Percentiles rank a stretch among this genome's conserved stretches.
phyloP scores from a whole-genome alignment of 2,113 vertebrate genomes.

The Nothocercus nigrocapillus region DNA sequence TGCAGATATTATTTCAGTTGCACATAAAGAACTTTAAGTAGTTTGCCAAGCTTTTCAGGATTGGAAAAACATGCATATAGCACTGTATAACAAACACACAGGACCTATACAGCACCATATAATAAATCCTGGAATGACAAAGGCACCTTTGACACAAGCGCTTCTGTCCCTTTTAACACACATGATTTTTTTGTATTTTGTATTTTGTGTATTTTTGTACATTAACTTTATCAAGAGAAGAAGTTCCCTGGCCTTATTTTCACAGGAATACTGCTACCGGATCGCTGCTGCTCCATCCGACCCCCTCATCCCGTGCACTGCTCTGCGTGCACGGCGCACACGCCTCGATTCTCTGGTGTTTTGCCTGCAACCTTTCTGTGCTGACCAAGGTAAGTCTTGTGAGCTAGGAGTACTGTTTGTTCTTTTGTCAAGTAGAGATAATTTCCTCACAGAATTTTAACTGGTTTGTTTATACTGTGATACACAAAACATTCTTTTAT shows the following conservation, averaged over 20 bases:
- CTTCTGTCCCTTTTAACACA: background rate
- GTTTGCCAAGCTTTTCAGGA: background rate
- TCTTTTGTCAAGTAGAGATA: background rate
- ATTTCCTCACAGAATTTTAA: background rate
- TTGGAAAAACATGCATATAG: background rate
- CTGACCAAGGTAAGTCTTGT: background rate
- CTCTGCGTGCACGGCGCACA: background rate
- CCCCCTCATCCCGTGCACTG: too few relatives aligned
- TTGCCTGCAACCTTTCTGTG: background rate
- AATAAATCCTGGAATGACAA: background rate
- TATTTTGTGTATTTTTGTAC: background rate
- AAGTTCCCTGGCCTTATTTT: background rate
- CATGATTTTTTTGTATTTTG: background rate
- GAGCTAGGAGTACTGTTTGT: background rate
- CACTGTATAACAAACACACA: background rate
- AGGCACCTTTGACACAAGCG: background rate
- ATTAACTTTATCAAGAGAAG: background rate
- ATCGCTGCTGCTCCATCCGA: background rate
- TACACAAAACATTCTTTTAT: background rate
- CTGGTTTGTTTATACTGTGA: background rate
- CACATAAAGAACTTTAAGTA: background rate
- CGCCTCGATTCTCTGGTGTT: background rate
- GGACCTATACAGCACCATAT: background rate
- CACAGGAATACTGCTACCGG: background rate
- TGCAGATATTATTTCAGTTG: slow-evolving; percentile 23